Percentiles rank a stretch among this genome's conserved stretches.
phyloP scores from a whole-genome alignment of 2,113 vertebrate species.

The Leptocoma aspasia region DNA sequence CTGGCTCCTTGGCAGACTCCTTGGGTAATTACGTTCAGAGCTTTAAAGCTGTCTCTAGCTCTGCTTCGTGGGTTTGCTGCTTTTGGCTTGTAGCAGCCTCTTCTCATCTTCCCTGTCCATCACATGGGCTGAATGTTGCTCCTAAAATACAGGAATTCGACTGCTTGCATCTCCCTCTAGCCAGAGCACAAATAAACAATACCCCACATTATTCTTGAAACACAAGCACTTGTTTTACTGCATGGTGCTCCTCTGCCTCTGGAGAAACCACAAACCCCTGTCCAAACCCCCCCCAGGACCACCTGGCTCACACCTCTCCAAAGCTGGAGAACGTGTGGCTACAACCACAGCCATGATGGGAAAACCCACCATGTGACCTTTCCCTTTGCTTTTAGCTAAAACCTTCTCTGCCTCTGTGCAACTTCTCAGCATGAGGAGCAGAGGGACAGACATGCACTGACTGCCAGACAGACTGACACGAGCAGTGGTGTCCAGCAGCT shows the following conservation, averaged over 20 bases:
- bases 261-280: not conserved
- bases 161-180: not conserved
- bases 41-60: constrained; percentile 38
- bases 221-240: not conserved
- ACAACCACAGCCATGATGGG: not conserved
- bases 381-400: not conserved
- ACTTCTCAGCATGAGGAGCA: rapidly evolving
- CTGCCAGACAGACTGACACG: rapidly evolving
- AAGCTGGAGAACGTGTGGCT: not conserved
- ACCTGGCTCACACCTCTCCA: not conserved
- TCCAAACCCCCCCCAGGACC: not conserved
- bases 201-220: not conserved
- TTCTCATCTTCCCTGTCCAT: constrained; percentile 11
- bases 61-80: constrained; percentile 33
- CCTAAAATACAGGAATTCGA: not conserved
- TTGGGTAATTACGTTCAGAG: not conserved
- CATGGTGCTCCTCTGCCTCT: not conserved
- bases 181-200: not conserved
- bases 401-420: not conserved
- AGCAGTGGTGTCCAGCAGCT: not conserved
- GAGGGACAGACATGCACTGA: not conserved
- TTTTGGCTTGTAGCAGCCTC: constrained; percentile 1
- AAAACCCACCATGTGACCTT: not conserved
- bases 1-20: constrained; percentile 53
- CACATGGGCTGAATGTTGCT: not conserved